Conservation (phyloP, 2,888 invertebrate species). For the Pheosia gnoma region DNA sequence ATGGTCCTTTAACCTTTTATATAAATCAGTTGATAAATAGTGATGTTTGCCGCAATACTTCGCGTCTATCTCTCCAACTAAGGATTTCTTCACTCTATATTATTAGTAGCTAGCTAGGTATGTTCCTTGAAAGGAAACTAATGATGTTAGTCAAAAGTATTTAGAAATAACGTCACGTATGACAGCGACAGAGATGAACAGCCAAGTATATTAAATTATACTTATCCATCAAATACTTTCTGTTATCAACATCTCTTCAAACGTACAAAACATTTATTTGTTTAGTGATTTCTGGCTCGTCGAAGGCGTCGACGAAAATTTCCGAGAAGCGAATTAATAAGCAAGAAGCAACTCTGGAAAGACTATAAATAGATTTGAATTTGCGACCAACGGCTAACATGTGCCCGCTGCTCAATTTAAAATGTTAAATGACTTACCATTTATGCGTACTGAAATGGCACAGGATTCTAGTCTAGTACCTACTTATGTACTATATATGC, state of each 20-base stretch:
- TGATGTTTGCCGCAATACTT: background rate
- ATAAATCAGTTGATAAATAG: background rate
- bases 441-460: slow-evolving; percentile 7
- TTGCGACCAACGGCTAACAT: slow-evolving; percentile 4
- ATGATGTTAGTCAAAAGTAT: background rate
- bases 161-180: background rate
- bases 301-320: slow-evolving; percentile 29
- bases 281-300: slow-evolving; percentile 15
- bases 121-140: background rate
- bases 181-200: slow-evolving; percentile 1
- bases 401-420: slow-evolving; percentile 6
- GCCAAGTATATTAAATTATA: slow-evolving; percentile 32
- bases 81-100: background rate
- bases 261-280: slow-evolving; percentile 9
- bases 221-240: slow-evolving; percentile 9
- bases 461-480: background rate
- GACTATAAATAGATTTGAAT: slow-evolving; percentile 33
- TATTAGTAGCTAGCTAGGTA: background rate
- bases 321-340: slow-evolving; percentile 44
- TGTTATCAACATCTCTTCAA: slow-evolving; percentile 20
- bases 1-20: slow-evolving; percentile 15
- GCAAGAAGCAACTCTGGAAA: slow-evolving; percentile 38
- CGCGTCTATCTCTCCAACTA: background rate
- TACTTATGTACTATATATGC: too few species aligned
- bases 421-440: slow-evolving; percentile 6